Conservation (phyloP, 30 jellyfish, hydroid and myxozoan species). For the Pelagia noctiluca region DNA sequence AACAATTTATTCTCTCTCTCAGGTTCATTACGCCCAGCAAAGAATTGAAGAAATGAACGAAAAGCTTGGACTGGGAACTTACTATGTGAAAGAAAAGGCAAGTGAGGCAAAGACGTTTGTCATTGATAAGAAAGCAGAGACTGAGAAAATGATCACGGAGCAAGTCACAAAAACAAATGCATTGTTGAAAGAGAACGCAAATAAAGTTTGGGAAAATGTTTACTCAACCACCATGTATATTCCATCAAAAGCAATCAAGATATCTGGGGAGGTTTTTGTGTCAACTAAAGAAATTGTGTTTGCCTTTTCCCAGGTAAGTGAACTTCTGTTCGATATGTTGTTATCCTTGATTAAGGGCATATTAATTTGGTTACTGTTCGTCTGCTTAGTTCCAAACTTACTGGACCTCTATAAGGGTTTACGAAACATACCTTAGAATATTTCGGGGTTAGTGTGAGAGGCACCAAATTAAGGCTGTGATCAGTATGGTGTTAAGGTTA, state of each 20-base stretch:
- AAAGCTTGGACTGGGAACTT: slow-evolving; percentile 91
- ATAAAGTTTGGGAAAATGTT: slow-evolving; percentile 77
- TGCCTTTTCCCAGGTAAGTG: slow-evolving; percentile 90
- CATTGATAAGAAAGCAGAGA: slow-evolving; percentile 45
- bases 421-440: not conserved
- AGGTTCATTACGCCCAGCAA: slow-evolving; percentile 96
- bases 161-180: slow-evolving; percentile 62
- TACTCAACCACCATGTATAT: slow-evolving; percentile 93
- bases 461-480: not conserved
- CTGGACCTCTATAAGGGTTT: not conserved
- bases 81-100: slow-evolving; percentile 79
- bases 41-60: slow-evolving; percentile 86
- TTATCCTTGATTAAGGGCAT: not conserved
- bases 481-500: not conserved
- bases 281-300: slow-evolving; percentile 93
- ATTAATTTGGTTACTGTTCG: not conserved
- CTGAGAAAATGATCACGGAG: slow-evolving; percentile 57
- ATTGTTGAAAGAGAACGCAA: slow-evolving; percentile 57
- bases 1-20: not conserved
- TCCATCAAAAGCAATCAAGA: slow-evolving; percentile 86
- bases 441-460: not conserved
- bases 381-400: not conserved
- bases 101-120: slow-evolving; percentile 66
- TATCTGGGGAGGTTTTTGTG: slow-evolving; percentile 93
- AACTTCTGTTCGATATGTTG: not conserved